Percentiles rank a stretch among this genome's conserved stretches.
phyloP scores from a whole-genome alignment of 2,888 invertebrate species.

The Actias luna region DNA sequence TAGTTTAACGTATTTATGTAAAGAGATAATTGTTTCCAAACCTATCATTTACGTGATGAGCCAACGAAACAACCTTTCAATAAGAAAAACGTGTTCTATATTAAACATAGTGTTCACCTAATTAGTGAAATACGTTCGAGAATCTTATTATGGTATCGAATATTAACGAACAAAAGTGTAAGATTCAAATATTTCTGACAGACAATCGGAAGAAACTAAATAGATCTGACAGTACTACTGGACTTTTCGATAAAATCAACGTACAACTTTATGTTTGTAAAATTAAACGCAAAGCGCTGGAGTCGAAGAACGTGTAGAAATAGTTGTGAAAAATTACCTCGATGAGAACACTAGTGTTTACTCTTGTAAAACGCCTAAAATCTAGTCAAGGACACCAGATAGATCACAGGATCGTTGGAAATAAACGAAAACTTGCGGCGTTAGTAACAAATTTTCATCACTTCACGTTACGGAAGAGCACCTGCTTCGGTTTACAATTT shows the following conservation, averaged over 20 bases:
- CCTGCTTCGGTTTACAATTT: conserved; percentile 5
- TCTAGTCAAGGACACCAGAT: conserved; percentile 1
- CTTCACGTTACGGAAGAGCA: neutral
- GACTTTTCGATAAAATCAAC: neutral
- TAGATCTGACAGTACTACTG: neutral
- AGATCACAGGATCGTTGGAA: neutral
- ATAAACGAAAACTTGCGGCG: neutral
- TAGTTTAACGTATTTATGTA: no score
- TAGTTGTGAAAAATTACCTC: neutral
- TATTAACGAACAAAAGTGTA: neutral
- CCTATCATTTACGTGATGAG: no score
- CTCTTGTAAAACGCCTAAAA: neutral
- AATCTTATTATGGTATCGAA: no score
- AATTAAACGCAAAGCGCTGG: neutral
- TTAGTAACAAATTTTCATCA: neutral
- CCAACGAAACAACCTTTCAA: no score
- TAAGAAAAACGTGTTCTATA: no score
- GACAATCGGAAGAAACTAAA: neutral
- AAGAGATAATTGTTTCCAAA: no score
- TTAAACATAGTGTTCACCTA: no score
- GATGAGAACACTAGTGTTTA: conserved; percentile 1
- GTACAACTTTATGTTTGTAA: neutral
- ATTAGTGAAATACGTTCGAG: no score
- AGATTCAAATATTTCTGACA: neutral
- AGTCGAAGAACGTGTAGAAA: neutral